phyloP scores from a whole-genome alignment of 2,888 invertebrate species.

The Sisyra terminalis region DNA sequence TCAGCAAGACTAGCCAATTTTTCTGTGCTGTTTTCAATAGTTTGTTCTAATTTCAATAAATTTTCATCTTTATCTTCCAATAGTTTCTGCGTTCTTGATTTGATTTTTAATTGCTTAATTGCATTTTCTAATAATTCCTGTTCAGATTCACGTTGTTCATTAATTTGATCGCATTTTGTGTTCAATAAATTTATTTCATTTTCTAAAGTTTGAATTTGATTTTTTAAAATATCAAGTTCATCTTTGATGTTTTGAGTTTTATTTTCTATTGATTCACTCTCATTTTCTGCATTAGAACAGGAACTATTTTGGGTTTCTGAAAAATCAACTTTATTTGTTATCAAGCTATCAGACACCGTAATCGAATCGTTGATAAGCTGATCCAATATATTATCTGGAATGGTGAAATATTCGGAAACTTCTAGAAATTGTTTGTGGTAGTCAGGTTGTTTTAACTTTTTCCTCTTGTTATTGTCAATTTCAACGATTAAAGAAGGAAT shows the following conservation, averaged over 20 bases:
- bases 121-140: constrained; percentile 27
- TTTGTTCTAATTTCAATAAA: constrained; percentile 34
- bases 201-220: constrained; percentile 21
- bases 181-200: constrained; percentile 20
- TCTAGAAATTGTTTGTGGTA: background rate
- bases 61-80: constrained; percentile 46
- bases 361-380: background rate
- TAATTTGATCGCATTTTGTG: constrained; percentile 12
- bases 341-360: background rate
- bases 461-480: background rate
- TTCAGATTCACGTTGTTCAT: constrained; percentile 19
- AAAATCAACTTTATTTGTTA: constrained; percentile 5
- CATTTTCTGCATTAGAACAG: constrained; percentile 7
- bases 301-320: constrained; percentile 5
- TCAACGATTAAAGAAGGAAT: constrained; percentile 19
- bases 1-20: constrained; percentile 43
- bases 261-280: constrained; percentile 16
- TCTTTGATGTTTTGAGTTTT: constrained; percentile 21
- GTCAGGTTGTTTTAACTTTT: background rate
- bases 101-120: constrained; percentile 30
- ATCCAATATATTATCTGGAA: background rate
- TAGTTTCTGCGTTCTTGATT: constrained; percentile 42
- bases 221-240: constrained; percentile 21
- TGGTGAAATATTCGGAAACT: background rate
- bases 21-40: constrained; percentile 42